Evolutionary conservation across 2,888 invertebrate species (phyloP).

Genomic region (Megamerina dolium): DNA sequence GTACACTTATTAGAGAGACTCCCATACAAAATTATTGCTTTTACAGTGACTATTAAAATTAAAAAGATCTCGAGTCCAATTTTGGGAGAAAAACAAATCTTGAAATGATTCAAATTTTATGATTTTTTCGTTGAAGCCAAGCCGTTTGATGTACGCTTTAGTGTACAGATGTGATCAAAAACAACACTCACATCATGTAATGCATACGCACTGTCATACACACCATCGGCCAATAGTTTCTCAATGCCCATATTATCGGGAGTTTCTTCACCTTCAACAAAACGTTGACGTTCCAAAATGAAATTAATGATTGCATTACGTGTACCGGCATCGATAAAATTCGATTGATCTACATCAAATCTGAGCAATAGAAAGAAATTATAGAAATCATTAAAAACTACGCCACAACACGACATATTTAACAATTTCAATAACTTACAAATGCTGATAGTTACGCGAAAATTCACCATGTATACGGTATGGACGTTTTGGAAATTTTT

Average conservation of each 20-base stretch:
- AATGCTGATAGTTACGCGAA: constrained; percentile 63
- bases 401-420: background rate
- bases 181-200: constrained; percentile 63
- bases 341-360: constrained; percentile 25
- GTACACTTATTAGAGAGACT: too few relatives aligned
- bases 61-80: too few relatives aligned
- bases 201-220: constrained; percentile 67
- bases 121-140: too few relatives aligned
- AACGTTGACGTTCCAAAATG: constrained; percentile 66
- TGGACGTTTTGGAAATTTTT: constrained; percentile 57
- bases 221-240: constrained; percentile 58
- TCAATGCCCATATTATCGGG: constrained; percentile 58
- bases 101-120: too few relatives aligned
- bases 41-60: too few relatives aligned
- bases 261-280: constrained; percentile 51
- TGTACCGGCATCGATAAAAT: constrained; percentile 61
- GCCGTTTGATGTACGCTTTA: too few relatives aligned
- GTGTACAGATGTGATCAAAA: too few relatives aligned
- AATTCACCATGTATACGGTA: constrained; percentile 64
- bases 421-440: constrained; percentile 57
- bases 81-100: too few relatives aligned
- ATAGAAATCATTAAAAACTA: background rate
- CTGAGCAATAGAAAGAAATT: constrained; percentile 13
- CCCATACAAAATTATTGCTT: too few relatives aligned
- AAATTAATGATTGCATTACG: constrained; percentile 66